phyloP scores from a whole-genome alignment of 2,888 invertebrate species.

The Marronus borbonicus region DNA sequence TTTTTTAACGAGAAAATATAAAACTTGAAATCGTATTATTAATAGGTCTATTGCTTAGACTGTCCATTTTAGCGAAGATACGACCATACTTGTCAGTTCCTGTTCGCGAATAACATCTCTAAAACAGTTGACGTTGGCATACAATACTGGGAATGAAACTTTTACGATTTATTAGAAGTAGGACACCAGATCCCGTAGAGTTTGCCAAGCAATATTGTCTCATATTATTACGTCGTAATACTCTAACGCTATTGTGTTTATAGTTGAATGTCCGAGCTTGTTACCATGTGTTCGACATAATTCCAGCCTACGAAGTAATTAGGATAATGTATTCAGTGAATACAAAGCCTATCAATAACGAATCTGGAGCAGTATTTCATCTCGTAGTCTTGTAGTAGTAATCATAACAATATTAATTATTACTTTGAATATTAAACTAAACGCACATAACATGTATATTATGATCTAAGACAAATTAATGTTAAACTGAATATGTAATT shows the following conservation, averaged over 20 bases:
- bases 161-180: neutral
- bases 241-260: constrained; percentile 11
- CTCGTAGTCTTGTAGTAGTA: neutral
- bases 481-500: no score
- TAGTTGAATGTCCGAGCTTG: constrained; percentile 1
- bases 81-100: no score
- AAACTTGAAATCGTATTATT: no score
- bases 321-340: neutral
- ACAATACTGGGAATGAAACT: neutral
- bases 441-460: no score
- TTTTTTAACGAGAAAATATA: no score
- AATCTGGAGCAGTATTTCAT: constrained; percentile 5
- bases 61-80: no score
- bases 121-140: neutral
- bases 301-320: neutral
- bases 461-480: no score
- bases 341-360: neutral
- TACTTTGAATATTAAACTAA: neutral
- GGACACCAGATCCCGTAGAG: neutral
- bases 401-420: neutral
- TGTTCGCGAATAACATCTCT: neutral
- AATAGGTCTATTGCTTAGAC: no score
- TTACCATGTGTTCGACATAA: constrained; percentile 8
- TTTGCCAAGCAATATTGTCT: neutral
- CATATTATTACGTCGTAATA: constrained; percentile 2